Evolutionary conservation across 2,797 vertebrate species (phyloP), one percentile per base, ranked within the genome.

Genomic region (Rachycentron canadum): DNA sequence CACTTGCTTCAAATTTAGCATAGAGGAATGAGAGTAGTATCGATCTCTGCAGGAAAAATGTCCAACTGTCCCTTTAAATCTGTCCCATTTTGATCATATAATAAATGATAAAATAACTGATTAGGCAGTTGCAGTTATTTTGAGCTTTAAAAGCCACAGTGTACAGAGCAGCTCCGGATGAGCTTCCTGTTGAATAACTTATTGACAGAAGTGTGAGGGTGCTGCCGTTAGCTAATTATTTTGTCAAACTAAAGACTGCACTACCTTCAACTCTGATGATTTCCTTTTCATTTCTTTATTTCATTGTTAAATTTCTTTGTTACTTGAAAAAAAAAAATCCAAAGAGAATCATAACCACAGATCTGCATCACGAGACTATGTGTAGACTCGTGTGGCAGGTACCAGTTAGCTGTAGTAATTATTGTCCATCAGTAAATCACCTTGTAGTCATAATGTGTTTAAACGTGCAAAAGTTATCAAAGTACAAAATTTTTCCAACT

Each of bases 401-500:
- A 60, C 38, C 40, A 47, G 45, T 72, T 56, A 43, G 43, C n/a
- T 67, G 28, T 80, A n/a, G n/a, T n/a, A n/a, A n/a, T n/a, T n/a
- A n/a, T n/a, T n/a, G n/a, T n/a, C n/a, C 57, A 60, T 43, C 3
- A 5, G 71, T 73, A 71, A 70, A 79, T 62, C 57, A 3, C 13
- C 49, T 69, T 77, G 65, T 86, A 72, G 61, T 87, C 62, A 67
- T 49, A 69, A 70, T 38, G 68, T 73, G 65, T 85, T 81, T 69
- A 59, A 83, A 83, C 58, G 30, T 83, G 69, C 45, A 74, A 78
- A 74, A 62, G 41, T 68, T 73, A 82, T 78, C 68, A 79, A 62
- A 84, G 69, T 85, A 74, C 78, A 86, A 79, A 79, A 87, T 52
- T 60, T 73, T 80, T 41, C 79, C 38, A 76, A 82, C 49, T 79